Base-by-base conservation (phyloP, 1,140 invertebrate species). In the Drosophila nannoptera region DNA sequence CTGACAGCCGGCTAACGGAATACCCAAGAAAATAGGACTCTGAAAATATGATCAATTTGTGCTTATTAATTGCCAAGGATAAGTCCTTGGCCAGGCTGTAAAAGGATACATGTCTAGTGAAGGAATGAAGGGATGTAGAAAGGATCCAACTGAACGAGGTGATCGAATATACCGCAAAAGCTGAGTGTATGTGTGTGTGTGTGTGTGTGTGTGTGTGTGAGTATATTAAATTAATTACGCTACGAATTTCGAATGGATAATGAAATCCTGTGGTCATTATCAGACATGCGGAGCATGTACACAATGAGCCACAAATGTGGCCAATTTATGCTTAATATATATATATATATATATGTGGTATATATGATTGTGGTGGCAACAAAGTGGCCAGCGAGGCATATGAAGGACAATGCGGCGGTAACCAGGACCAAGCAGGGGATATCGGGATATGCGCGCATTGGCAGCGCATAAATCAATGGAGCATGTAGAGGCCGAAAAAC, bases 161-260 rank as follows among this genome's bases (percentile, higher is more conserved):
- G 8, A 69, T 8, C 60, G 33, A 22, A 55, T 40, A 54, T 63
- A 38, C 66, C 45, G 14, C 31, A 55, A 22, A 22, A 22, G 22
- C 22, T 22, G 22, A 22, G 22, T 3, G 3, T 68, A 58, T 65
- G 43, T 56, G n/a, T 53, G 16, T 48, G 9, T 32, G n/a, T 32
- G 35, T 52, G n/a, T 53, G 40, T 33, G 54, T 49, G 40, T 22
- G 12, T 29, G 42, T 6, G 35, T 48, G 31, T 70, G 67, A 14
- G 11, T 86, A 76, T 86, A 84, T 84, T 84, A 80, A 83, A 86
- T 83, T 83, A 83, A 83, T 83, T 83, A 83, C 80, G 80, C 74
- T 73, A 83, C 80, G 80, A 86, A 86, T 74, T 78, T 61, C 76
- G 76, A 80, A 83, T 86, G 81, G 80, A 84, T 80, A 83, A 83